Evolutionary conservation across 2,888 invertebrate species (phyloP), one percentile per base, ranked within the genome.

Genomic region (Invenusta paracnida): DNA sequence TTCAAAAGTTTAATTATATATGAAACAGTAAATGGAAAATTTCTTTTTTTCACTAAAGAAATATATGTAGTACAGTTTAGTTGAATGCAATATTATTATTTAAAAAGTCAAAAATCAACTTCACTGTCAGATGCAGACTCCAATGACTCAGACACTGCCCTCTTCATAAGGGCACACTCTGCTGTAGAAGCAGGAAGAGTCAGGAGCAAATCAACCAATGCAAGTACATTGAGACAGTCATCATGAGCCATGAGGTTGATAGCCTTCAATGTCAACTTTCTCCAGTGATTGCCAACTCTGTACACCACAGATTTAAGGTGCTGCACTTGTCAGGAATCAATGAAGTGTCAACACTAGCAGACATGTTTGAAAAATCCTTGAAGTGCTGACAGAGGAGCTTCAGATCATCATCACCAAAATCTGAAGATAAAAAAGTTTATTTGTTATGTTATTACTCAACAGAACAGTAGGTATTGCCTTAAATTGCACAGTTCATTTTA

Each of bases 41-140:
- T n/a, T n/a, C n/a, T n/a, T n/a, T n/a, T n/a, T n/a, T n/a, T n/a
- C n/a, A n/a, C n/a, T n/a, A n/a, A n/a, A n/a, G n/a, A n/a, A n/a
- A n/a, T n/a, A n/a, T n/a, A n/a, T n/a, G n/a, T n/a, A n/a, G n/a
- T n/a, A n/a, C n/a, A n/a, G n/a, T n/a, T n/a, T n/a, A n/a, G n/a
- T n/a, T n/a, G n/a, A n/a, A n/a, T n/a, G n/a, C n/a, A n/a, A n/a
- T n/a, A n/a, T n/a, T n/a, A n/a, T n/a, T 25, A 23, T 25, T 73
- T 13, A 23, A 23, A 73, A 13, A 73, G 2, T 73, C 73, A 73
- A 73, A 73, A 23, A 23, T 73, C 73, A 73, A 23, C 25, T 73
- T 73, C 73, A 73, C 73, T 73, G 73, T 73, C 73, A 73, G 73
- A 73, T 73, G 48, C 48, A 48, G 73, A 73, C 73, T 73, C 73